These are phyloP conservation scores for Tiliacea citrago DNA, from an alignment of 2,888 invertebrate species.

Conservation along the genomic window DNA sequence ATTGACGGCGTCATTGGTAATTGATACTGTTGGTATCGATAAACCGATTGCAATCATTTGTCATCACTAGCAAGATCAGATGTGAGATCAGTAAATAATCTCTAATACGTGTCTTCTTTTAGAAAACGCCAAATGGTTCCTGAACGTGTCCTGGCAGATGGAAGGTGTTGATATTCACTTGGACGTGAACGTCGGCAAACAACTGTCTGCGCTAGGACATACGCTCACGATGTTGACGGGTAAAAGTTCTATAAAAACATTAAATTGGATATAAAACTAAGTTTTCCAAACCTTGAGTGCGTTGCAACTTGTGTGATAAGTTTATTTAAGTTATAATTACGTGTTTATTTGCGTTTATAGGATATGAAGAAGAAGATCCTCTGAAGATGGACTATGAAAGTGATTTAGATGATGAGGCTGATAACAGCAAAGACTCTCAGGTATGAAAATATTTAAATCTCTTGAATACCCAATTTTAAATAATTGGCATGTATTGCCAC, in stretches of 20 bases:
- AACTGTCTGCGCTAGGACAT: constrained; percentile 97
- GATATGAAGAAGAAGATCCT: constrained; percentile 95
- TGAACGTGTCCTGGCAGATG: constrained; percentile 99
- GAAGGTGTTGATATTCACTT: constrained; percentile 99
- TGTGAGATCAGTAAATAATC: no score
- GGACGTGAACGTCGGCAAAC: constrained; percentile 98
- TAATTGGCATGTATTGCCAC: neutral
- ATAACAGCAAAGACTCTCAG: constrained; percentile 91
- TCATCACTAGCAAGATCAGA: no score
- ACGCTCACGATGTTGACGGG: constrained; percentile 97
- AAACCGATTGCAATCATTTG: no score
- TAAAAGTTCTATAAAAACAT: no score
- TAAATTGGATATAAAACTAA: no score
- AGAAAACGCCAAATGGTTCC: constrained; percentile 99
- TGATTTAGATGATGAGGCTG: constrained; percentile 94
- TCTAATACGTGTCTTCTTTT: constrained; percentile 26
- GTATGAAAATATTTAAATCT: constrained; percentile 50
- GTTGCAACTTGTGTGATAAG: no score
- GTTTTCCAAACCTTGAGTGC: no score
- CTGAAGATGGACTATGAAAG: constrained; percentile 94
- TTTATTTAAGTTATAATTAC: no score
- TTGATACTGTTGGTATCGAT: no score
- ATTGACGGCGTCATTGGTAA: no score
- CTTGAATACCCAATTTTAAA: neutral
- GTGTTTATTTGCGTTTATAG: constrained; percentile 72